Evolutionary conservation across 2,113 vertebrate species (phyloP), one percentile per base, ranked within the genome.

Genomic region (Poeciliopsis retropinna): DNA sequence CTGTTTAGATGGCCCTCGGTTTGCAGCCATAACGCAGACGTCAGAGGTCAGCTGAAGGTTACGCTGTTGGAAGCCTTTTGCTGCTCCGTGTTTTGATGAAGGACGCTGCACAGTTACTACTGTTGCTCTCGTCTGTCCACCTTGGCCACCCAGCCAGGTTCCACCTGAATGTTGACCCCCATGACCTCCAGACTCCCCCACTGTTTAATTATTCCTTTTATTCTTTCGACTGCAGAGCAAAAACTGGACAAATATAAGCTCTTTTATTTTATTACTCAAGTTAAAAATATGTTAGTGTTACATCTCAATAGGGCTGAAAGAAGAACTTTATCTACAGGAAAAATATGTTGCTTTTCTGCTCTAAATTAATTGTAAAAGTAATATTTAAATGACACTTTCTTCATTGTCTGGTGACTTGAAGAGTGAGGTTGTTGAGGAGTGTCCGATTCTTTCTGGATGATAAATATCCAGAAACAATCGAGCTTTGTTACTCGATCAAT

Each of bases 11-110:
- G 73, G 72, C 80, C 70, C 60, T 60, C 60, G 28, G 81, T 80
- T 77, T 80, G 65, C 75, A 68, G 71, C 75, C 78, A 75, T 79
- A 85, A 80, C 82, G 91, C 84, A 80, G 78, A 90, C 81, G 70
- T 92, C 91, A 92, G 86, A 84, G 78, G 74, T 83, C 62, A 51
- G 70, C 65, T 89, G 88, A 92, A 93, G 91, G 92, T 93, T 90
- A 90, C 71, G 25, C 88, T 82, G 85, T 84, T 60, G 29, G 77
- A 61, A 61, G 80, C 84, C 78, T 84, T 85, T 80, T 83, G 88
- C 82, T 83, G 81, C 89, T 78, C 82, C 72, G 76, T 88, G 83
- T 89, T 89, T 89, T 90, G 87, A 87, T 83, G 79, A 90, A 85
- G 87, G 84, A 87, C 84, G 88, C 91, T 90, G 82, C 87, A 86